These are phyloP conservation scores for Tetanocera ferruginea DNA, from an alignment of 2,888 invertebrate species.

Conservation along the genomic window DNA sequence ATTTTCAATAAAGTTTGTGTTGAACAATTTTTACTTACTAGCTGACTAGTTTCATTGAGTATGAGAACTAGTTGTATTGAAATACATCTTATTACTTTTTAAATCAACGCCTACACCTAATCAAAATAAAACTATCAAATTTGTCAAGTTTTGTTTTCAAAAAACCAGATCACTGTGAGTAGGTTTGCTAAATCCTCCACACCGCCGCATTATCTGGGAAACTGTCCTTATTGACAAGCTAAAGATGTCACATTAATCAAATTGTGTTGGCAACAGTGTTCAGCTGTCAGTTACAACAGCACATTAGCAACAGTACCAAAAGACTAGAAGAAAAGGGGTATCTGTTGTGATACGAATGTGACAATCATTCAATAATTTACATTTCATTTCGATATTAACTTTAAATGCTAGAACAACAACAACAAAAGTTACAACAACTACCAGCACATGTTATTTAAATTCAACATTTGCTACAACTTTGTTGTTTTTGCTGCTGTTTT, in stretches of 20 bases:
- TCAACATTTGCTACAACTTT: conserved; percentile 7
- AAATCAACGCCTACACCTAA: no score
- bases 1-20: no score
- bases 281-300: background rate
- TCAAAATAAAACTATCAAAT: no score
- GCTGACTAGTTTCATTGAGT: no score
- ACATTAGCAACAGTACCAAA: background rate
- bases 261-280: conserved; percentile 38
- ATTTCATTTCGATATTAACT: conserved; percentile 56
- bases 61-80: no score
- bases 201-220: no score
- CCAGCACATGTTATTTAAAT: conserved; percentile 7
- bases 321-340: background rate
- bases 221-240: conserved; percentile 12
- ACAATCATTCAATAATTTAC: conserved; percentile 66
- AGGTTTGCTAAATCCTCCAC: no score
- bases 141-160: no score
- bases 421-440: background rate
- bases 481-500: conserved; percentile 3
- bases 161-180: background rate
- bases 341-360: conserved; percentile 43
- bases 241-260: conserved; percentile 40
- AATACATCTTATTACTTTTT: no score
- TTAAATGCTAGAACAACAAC: conserved; percentile 5
- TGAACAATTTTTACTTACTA: no score